Base-by-base conservation (phyloP, 2,888 invertebrate species). In the Corythucha ciliata region DNA sequence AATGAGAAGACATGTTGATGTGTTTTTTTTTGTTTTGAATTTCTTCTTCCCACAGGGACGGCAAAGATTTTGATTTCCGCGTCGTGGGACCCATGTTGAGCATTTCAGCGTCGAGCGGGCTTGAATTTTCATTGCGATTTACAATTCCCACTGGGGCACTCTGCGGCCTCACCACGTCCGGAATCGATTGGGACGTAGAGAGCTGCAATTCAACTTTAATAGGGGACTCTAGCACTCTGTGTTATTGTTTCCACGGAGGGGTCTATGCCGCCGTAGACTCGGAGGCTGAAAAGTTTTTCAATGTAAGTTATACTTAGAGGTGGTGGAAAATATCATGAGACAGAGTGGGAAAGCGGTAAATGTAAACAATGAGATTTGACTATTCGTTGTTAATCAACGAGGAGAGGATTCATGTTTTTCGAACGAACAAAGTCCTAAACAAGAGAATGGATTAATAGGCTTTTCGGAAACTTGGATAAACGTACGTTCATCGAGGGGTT, bases 121-220 rank as follows among this genome's bases (percentile, higher is more conserved):
- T 59, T 18, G 22, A 45, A 14, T 29, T 57, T 22, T 32, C 16
- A 20, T 41, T 45, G 7, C 44, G 37, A 16, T 37, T 51, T 16
- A 57, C 56, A 25, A 39, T 49, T 8, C 52, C 57, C 33, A 46
- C 48, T 5, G 34, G 51, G 8, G 32, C 41, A 1, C 45, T 55
- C 6, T 52, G 56, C 40, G 59, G 58, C 7, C 51, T 53, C 24
- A 52, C 53, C 2, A 8, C 39, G 22, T 57, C 70, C 57, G 72
- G 73, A 32, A 74, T 76, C 52, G 71, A 72, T 5, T 81, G 80
- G 80, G 74, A 78, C 62, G 71, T 79, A 42, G 73, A 76, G 58
- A 67, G 72, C 49, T 81, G 80, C 65, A 58, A 57, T 25, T 47
- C 53, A 8, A 53, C 47, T 16, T 48, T 33, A 1, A 16, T 54